Percentiles rank a stretch among this genome's conserved stretches.
Conservation (phyloP, 2,888 invertebrate species). For the Aleiodes leptofemur region DNA sequence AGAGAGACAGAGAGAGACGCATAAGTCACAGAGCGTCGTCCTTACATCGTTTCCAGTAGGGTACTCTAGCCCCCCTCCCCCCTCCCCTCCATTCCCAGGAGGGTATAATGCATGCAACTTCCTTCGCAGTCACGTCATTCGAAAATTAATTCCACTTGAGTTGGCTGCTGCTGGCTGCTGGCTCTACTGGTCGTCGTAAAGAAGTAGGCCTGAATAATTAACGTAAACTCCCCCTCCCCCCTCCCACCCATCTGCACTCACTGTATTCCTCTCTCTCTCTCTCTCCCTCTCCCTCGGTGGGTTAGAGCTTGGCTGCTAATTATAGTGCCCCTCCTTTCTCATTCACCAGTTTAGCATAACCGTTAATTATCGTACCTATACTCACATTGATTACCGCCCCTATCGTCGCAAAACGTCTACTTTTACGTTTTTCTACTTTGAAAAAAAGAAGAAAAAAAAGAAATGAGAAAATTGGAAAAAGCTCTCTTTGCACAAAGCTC, state of each 20-base stretch:
- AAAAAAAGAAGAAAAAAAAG: background rate
- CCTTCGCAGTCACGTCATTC: slow-evolving; percentile 69
- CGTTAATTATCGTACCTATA: slow-evolving; percentile 67
- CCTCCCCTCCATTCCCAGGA: background rate
- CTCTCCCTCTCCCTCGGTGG: background rate
- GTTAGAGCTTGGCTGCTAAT: slow-evolving; percentile 58
- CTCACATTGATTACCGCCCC: slow-evolving; percentile 11
- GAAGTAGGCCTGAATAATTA: slow-evolving; percentile 71
- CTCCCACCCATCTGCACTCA: background rate
- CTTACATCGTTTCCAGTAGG: slow-evolving; percentile 54
- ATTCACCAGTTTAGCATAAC: slow-evolving; percentile 70
- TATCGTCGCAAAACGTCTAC: background rate
- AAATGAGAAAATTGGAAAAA: background rate
- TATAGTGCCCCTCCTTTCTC: slow-evolving; percentile 67
- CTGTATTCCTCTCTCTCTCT: background rate
- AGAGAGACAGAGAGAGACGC: slow-evolving; percentile 15
- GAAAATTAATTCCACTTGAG: slow-evolving; percentile 66
- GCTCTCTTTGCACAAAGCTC: background rate
- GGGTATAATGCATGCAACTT: slow-evolving; percentile 67
- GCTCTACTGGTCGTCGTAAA: slow-evolving; percentile 57
- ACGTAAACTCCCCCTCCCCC: slow-evolving; percentile 63
- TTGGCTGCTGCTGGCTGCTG: slow-evolving; percentile 37
- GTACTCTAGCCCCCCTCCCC: slow-evolving; percentile 61
- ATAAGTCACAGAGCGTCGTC: slow-evolving; percentile 31
- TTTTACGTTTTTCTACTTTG: background rate